Percentiles rank a stretch among this genome's conserved stretches.
Evolutionary conservation across 2,797 vertebrate genomes (phyloP).

Genomic region (Coregonus sp.): DNA sequence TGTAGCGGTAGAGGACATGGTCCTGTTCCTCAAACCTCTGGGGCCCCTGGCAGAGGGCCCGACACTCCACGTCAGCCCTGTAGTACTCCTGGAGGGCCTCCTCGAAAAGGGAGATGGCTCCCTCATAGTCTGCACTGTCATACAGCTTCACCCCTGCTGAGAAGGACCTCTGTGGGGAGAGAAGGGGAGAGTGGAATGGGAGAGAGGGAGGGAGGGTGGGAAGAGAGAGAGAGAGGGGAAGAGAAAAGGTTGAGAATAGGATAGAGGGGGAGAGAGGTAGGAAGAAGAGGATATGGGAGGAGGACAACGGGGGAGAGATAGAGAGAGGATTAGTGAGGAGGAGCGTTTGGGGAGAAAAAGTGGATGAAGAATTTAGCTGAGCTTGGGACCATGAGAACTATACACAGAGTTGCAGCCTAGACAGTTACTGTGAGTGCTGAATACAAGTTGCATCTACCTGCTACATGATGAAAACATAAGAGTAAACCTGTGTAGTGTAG

Average conservation of each 20-base stretch:
- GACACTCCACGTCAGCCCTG: slow-evolving; percentile 85
- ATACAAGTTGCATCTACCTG: not conserved
- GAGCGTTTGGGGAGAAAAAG: not conserved
- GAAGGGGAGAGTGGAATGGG: not conserved
- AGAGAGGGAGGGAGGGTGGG: not conserved
- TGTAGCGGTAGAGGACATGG: slow-evolving; percentile 83
- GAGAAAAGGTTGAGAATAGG: not conserved
- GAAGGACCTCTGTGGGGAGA: slow-evolving; percentile 81
- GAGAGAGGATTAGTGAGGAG: not conserved
- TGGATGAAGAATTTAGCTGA: not conserved
- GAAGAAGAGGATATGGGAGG: not conserved
- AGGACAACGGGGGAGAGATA: too few species aligned
- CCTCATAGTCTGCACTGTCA: slow-evolving; percentile 77
- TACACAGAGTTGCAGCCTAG: not conserved
- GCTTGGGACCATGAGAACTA: not conserved
- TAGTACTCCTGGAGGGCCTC: slow-evolving; percentile 86
- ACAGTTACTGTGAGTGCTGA: not conserved
- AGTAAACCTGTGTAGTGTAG: not conserved
- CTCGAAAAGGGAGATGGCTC: slow-evolving; percentile 83
- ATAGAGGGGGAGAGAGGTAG: not conserved
- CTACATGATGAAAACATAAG: not conserved
- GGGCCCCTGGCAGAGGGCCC: slow-evolving; percentile 86
- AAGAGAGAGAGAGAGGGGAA: not conserved
- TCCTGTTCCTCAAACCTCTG: slow-evolving; percentile 87
- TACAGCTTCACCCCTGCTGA: slow-evolving; percentile 82